A percentile compares a stretch with the other conserved stretches of the same genome.
phyloP scores from a whole-genome alignment of 2,113 vertebrate genomes.

The Erythrocercus mccallii region DNA sequence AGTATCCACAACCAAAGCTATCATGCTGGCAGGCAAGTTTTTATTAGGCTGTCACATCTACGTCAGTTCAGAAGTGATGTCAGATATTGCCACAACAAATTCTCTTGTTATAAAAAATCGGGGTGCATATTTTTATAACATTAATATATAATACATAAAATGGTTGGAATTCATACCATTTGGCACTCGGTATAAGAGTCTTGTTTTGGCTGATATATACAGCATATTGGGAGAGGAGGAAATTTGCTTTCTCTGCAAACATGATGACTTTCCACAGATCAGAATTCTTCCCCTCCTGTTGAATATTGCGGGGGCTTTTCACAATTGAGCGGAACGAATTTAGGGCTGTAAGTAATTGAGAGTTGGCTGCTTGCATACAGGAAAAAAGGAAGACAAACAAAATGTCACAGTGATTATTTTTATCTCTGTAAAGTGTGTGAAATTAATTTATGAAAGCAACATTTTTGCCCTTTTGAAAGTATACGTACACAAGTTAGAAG shows the following conservation, averaged over 20 bases:
- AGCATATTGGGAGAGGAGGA: slow-evolving; percentile 48
- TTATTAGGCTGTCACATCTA: slow-evolving; percentile 35
- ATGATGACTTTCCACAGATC: slow-evolving; percentile 57
- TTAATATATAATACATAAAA: slow-evolving; percentile 47
- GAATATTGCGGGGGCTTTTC: slow-evolving; percentile 62
- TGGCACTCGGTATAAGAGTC: not conserved
- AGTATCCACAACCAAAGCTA: slow-evolving; percentile 9
- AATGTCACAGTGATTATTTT: slow-evolving; percentile 69
- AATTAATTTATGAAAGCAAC: slow-evolving; percentile 67
- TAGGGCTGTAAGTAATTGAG: slow-evolving; percentile 65
- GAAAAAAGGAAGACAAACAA: slow-evolving; percentile 65
- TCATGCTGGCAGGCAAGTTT: slow-evolving; percentile 17
- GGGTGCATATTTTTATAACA: slow-evolving; percentile 45
- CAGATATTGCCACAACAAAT: slow-evolving; percentile 61
- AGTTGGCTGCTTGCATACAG: slow-evolving; percentile 62
- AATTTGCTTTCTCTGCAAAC: slow-evolving; percentile 64
- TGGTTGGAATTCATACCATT: slow-evolving; percentile 43
- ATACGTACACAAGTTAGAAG: slow-evolving; percentile 45
- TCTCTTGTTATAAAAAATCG: slow-evolving; percentile 34
- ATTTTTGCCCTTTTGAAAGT: slow-evolving; percentile 66
- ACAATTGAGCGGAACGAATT: slow-evolving; percentile 63
- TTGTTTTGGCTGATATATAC: slow-evolving; percentile 56
- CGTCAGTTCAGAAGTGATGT: slow-evolving; percentile 35
- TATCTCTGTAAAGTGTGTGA: slow-evolving; percentile 60
- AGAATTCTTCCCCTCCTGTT: slow-evolving; percentile 56